Conservation (phyloP, 2,797 vertebrate species). For the Sus cebifrons region DNA sequence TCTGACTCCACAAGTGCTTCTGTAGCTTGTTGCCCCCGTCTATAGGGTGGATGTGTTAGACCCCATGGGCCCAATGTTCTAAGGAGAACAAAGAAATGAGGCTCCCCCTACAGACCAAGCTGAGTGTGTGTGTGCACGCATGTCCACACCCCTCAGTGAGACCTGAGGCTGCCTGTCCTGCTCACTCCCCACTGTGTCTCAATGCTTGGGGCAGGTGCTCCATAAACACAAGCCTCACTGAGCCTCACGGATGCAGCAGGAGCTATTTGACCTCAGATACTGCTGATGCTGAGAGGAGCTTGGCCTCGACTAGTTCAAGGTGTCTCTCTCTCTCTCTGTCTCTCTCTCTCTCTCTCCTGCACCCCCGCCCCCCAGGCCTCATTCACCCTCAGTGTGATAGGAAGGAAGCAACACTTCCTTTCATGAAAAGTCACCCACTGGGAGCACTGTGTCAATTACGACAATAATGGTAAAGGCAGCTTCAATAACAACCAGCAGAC, state of each 20-base stretch:
- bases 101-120: neutral
- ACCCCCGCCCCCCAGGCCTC: neutral
- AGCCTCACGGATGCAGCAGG: neutral
- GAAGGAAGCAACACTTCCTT: slow-evolving; percentile 86
- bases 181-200: neutral
- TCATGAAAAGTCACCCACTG: slow-evolving; percentile 85
- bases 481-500: slow-evolving; percentile 69
- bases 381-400: slow-evolving; percentile 59
- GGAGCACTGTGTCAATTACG: slow-evolving; percentile 70
- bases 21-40: neutral
- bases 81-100: slow-evolving; percentile 41
- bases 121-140: neutral
- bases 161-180: neutral
- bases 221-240: neutral
- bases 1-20: neutral
- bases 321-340: neutral
- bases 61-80: neutral
- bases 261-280: neutral
- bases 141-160: neutral
- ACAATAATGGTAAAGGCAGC: slow-evolving; percentile 71
- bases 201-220: neutral
- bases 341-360: neutral
- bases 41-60: neutral
- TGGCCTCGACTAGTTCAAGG: neutral
- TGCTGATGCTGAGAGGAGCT: neutral